phyloP scores from a whole-genome alignment of 2,113 vertebrate genomes.

The Festucalex cinctus region DNA sequence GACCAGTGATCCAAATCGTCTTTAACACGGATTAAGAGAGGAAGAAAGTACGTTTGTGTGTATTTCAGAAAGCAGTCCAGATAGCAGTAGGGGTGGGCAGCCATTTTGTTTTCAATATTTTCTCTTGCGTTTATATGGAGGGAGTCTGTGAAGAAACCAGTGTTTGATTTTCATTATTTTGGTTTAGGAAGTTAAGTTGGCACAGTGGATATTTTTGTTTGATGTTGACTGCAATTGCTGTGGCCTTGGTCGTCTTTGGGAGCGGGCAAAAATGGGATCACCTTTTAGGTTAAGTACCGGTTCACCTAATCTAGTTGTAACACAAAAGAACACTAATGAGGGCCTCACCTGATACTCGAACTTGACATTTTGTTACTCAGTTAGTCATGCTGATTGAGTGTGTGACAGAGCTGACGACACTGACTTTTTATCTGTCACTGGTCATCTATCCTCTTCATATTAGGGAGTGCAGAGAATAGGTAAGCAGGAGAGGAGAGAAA shows the following conservation, averaged over 20 bases:
- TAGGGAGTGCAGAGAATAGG: not conserved
- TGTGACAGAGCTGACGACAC: constrained; percentile 42
- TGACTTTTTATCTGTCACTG: constrained; percentile 27
- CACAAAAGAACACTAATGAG: constrained; percentile 29
- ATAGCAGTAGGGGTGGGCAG: too few relatives aligned
- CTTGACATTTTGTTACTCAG: constrained; percentile 18
- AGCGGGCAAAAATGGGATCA: not conserved
- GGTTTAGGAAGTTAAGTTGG: too few relatives aligned
- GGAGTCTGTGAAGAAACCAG: too few relatives aligned
- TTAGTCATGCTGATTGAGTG: constrained; percentile 43
- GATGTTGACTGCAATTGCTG: not conserved
- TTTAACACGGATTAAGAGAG: too few relatives aligned
- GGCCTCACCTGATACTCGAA: constrained; percentile 19
- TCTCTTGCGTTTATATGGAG: too few relatives aligned
- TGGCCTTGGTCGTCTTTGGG: not conserved
- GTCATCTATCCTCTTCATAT: constrained; percentile 18
- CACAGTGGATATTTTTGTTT: not conserved
- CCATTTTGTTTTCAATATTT: too few relatives aligned
- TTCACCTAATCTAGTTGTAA: not conserved
- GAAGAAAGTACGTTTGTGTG: too few relatives aligned
- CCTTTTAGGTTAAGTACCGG: not conserved
- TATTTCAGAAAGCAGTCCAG: too few relatives aligned
- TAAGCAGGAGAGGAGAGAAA: constrained; percentile 14
- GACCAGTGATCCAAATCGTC: too few relatives aligned
- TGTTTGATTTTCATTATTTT: too few relatives aligned